Evolutionary conservation across 2,797 vertebrate genomes (phyloP).

Genomic region (Pagetopsis macropterus): DNA sequence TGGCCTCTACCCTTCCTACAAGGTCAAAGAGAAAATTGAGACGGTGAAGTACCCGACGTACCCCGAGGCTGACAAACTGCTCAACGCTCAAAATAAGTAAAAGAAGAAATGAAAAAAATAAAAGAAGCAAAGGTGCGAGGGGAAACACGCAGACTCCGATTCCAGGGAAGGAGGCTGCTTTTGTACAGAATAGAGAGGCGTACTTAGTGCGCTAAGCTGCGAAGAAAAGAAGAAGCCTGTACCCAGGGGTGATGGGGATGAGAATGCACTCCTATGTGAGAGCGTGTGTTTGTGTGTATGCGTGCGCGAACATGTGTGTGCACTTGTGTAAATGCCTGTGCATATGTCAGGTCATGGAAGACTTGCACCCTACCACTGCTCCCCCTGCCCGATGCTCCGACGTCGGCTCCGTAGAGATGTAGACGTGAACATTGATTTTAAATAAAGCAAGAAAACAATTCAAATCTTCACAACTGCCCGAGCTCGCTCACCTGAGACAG

Average conservation of each 20-base stretch:
- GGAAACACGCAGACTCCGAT: slow-evolving; percentile 66
- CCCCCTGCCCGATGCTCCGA: slow-evolving; percentile 45
- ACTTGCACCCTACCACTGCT: slow-evolving; percentile 66
- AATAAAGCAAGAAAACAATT: slow-evolving; percentile 70
- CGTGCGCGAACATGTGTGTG: neutral
- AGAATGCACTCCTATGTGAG: slow-evolving; percentile 64
- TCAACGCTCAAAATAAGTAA: slow-evolving; percentile 78
- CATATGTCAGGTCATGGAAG: slow-evolving; percentile 62
- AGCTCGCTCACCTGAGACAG: slow-evolving; percentile 31
- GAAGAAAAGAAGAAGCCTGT: slow-evolving; percentile 63
- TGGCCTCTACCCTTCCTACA: slow-evolving; percentile 97
- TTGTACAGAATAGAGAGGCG: slow-evolving; percentile 73
- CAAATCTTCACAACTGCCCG: slow-evolving; percentile 57
- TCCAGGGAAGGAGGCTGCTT: slow-evolving; percentile 74
- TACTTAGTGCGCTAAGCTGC: slow-evolving; percentile 55
- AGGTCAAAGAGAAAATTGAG: slow-evolving; percentile 98
- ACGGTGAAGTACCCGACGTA: slow-evolving; percentile 97
- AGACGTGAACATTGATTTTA: slow-evolving; percentile 75
- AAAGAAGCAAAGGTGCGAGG: slow-evolving; percentile 44
- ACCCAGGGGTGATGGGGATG: slow-evolving; percentile 62
- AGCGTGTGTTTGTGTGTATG: slow-evolving; percentile 6
- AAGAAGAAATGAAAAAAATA: slow-evolving; percentile 44
- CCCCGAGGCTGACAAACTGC: slow-evolving; percentile 93
- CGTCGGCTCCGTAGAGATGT: slow-evolving; percentile 69
- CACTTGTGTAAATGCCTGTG: slow-evolving; percentile 64